Evolutionary conservation across 2,113 vertebrate species (phyloP), one percentile per base, ranked within the genome.

Genomic region (Ciconia maguari): DNA sequence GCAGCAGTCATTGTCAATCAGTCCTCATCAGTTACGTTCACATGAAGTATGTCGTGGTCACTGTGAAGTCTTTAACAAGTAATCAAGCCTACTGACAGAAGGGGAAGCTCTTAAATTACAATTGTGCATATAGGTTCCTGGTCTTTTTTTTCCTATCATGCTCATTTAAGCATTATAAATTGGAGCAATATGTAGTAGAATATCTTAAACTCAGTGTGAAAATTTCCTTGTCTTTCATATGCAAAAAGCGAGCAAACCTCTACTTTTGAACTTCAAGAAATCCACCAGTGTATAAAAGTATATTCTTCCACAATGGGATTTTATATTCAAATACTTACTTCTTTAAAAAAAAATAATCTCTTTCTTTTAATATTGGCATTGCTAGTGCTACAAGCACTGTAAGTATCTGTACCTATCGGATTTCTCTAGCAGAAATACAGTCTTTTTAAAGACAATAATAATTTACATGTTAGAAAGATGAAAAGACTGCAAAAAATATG

Each of bases 1-100:
- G 60, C 94, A 96, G 52, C 90, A 94, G 90, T 76, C 75, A 74
- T 13, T 97, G 96, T 96, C 92, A 94, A 89, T 98, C 87, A 83
- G 69, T 80, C 13, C 3, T 71, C n/a, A 14, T 84, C 69, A 93
- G 74, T 95, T 94, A 68, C 4, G 5, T 51, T 81, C 65, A 69
- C 42, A 91, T 71, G 66, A 75, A 95, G 54, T 96, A 65, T 26
- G 4, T 82, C 51, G 58, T 87, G 83, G 65, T 78, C 95, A 89
- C 54, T 80, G 55, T 65, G 74, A 94, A 91, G 54, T 85, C 25
- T 58, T 38, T 78, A 79, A 62, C 13, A 89, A 84, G 29, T 77
- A 94, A 95, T 96, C 87, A 85, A 48, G 38, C 30, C 62, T 90
- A 75, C 48, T 88, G 65, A 90, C 46, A 79, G 76, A 62, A 90